Evolutionary conservation across 2,797 vertebrate species (phyloP).

Genomic region (Philypnodon macrostomus): DNA sequence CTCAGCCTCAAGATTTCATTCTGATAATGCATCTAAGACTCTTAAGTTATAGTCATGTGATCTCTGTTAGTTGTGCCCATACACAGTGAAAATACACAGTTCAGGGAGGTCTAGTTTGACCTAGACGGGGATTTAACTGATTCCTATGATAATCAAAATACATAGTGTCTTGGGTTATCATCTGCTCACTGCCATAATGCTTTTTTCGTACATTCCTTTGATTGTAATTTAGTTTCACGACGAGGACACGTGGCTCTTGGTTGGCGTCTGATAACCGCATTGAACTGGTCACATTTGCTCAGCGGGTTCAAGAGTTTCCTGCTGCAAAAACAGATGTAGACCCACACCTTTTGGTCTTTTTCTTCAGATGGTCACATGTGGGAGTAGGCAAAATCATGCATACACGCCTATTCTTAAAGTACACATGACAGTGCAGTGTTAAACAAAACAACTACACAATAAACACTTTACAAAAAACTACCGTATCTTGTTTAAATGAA

Average conservation of each 20-base stretch:
- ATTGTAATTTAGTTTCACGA: no score
- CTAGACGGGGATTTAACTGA: constrained; percentile 26
- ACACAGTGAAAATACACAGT: no score
- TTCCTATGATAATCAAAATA: constrained; percentile 37
- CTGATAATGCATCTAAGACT: constrained; percentile 13
- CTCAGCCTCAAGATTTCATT: constrained; percentile 35
- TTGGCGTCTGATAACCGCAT: constrained; percentile 26
- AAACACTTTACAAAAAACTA: no score
- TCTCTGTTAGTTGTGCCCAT: no score
- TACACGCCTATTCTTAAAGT: no score
- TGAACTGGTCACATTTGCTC: constrained; percentile 58
- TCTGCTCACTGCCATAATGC: constrained; percentile 32
- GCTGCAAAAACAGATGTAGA: constrained; percentile 33
- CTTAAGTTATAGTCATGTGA: constrained; percentile 8
- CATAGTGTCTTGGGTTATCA: constrained; percentile 34
- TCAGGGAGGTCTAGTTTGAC: constrained; percentile 27
- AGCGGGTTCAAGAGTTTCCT: constrained; percentile 45
- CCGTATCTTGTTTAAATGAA: no score
- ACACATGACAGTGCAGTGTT: no score
- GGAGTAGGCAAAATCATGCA: neutral
- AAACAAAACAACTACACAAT: no score
- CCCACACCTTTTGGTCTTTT: constrained; percentile 22
- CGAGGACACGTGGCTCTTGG: no score
- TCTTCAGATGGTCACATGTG: constrained; percentile 12
- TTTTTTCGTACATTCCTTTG: no score